Evolutionary conservation across 1,140 invertebrate genomes (phyloP).

Genomic region (Drosophila nigromelanica): DNA sequence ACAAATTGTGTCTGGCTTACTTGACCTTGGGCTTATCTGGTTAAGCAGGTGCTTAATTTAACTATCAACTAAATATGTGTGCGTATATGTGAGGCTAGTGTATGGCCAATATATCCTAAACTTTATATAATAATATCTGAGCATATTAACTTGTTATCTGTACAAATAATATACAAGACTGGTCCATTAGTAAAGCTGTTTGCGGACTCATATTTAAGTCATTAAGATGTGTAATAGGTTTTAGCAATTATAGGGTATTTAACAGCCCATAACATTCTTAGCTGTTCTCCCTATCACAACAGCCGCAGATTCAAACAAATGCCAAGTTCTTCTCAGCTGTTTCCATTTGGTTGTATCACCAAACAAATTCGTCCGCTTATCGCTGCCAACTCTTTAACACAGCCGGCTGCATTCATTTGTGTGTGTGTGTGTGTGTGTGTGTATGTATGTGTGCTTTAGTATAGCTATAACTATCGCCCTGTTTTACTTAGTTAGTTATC

Average conservation of each 20-base stretch:
- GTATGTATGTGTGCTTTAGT: constrained; percentile 27
- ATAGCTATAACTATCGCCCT: constrained; percentile 35
- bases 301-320: constrained; percentile 19
- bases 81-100: too few species aligned
- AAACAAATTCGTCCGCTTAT: constrained; percentile 40
- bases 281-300: constrained; percentile 9
- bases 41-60: constrained; percentile 11
- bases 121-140: too few species aligned
- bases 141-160: too few species aligned
- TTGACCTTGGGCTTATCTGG: constrained; percentile 10
- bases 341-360: constrained; percentile 24
- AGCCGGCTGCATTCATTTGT: constrained; percentile 1
- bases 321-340: constrained; percentile 41
- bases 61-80: too few species aligned
- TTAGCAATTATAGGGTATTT: constrained; percentile 1
- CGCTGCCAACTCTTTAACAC: constrained; percentile 20
- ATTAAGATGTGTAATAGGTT: background rate
- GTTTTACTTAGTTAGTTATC: constrained; percentile 53
- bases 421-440: constrained; percentile 3
- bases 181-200: too few species aligned
- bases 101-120: too few species aligned
- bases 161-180: too few species aligned
- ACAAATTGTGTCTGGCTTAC: constrained; percentile 17
- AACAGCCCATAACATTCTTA: background rate
- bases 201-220: too few species aligned